Evolutionary conservation across 2,113 vertebrate genomes (phyloP).

Genomic region (Chroicocephalus ridibundus): DNA sequence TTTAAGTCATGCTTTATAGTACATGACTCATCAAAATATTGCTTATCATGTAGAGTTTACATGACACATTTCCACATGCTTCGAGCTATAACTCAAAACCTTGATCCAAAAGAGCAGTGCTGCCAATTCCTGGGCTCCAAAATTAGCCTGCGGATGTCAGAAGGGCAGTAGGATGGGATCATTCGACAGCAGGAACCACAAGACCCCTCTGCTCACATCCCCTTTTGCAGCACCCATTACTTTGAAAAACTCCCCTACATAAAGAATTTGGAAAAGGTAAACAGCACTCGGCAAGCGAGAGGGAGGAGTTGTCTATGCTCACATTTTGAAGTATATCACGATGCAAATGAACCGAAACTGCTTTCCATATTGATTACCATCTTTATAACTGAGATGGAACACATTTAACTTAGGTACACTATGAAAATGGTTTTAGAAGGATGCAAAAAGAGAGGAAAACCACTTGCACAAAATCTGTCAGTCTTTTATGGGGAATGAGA

Average conservation of each 20-base stretch:
- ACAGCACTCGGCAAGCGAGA: background rate
- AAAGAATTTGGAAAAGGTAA: background rate
- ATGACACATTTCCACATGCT: background rate
- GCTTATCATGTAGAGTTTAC: background rate
- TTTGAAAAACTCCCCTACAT: background rate
- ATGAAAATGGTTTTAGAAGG: background rate
- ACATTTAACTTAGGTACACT: background rate
- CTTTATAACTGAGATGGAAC: background rate
- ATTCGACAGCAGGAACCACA: background rate
- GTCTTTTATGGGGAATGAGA: background rate
- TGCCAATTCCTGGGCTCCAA: background rate
- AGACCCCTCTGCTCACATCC: background rate
- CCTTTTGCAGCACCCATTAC: background rate
- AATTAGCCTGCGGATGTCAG: background rate
- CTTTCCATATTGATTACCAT: background rate
- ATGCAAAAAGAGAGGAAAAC: background rate
- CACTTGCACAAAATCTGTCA: background rate
- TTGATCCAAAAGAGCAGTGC: background rate
- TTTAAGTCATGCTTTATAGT: conserved; percentile 11
- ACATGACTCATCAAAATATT: conserved; percentile 30
- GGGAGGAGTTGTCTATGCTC: background rate
- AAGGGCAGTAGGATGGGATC: background rate
- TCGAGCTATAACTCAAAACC: background rate
- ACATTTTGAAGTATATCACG: background rate
- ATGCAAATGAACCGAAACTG: background rate